Evolutionary conservation across 2,113 vertebrate genomes (phyloP).

Genomic region (Dicrurus megarhynchus): DNA sequence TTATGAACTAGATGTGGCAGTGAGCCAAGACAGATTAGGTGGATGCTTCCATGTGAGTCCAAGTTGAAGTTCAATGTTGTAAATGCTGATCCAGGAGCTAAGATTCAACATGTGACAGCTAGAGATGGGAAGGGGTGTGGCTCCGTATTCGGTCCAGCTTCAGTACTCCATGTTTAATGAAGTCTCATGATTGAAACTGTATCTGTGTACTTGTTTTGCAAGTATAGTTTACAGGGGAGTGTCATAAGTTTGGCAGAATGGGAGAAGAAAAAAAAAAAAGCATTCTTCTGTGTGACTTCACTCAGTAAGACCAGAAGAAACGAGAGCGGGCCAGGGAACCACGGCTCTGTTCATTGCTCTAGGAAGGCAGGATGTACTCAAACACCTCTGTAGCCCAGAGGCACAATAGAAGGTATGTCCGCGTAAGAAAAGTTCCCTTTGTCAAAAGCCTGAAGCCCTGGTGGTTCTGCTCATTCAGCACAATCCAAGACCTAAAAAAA

Average conservation of each 20-base stretch:
- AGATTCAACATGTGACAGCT: not conserved
- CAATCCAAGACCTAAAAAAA: not conserved
- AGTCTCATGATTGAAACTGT: not conserved
- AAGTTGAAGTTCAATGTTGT: not conserved
- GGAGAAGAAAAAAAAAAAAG: not conserved
- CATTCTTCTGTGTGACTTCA: not conserved
- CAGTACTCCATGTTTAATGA: not conserved
- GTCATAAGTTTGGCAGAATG: not conserved
- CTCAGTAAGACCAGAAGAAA: not conserved
- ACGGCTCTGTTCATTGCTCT: not conserved
- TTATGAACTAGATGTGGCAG: not conserved
- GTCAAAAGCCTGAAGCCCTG: not conserved
- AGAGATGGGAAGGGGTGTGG: not conserved
- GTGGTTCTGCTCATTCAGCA: not conserved
- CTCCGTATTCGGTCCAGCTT: not conserved
- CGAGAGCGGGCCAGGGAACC: not conserved
- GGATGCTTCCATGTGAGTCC: not conserved
- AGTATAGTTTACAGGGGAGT: not conserved
- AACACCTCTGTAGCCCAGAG: not conserved
- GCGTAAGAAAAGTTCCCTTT: not conserved
- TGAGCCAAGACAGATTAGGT: not conserved
- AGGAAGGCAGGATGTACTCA: not conserved
- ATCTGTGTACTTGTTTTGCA: not conserved
- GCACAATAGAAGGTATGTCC: not conserved
- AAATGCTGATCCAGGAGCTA: not conserved